Conservation (phyloP, 2,888 invertebrate species). For the Iselma pallidipennis region DNA sequence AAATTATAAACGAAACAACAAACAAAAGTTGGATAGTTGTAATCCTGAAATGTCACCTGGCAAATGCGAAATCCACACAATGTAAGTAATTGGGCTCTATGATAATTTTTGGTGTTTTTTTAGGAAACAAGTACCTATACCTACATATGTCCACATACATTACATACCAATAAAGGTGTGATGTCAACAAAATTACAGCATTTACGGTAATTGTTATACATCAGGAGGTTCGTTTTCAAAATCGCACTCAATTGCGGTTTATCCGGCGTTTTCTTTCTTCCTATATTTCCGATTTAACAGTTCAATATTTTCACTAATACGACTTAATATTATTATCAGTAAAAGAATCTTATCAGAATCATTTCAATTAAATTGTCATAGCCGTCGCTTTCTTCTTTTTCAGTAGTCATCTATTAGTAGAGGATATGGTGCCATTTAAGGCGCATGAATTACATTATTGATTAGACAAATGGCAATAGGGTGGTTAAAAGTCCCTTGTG, state of each 20-base stretch:
- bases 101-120: no score
- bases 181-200: no score
- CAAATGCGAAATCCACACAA: slow-evolving; percentile 16
- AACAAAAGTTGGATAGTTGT: slow-evolving; percentile 7
- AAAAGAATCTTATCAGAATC: background rate
- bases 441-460: slow-evolving; percentile 49
- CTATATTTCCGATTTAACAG: no score
- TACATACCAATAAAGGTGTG: no score
- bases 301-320: no score
- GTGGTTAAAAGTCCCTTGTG: slow-evolving; percentile 23
- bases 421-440: slow-evolving; percentile 15
- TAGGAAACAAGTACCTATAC: no score
- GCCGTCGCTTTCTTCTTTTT: background rate
- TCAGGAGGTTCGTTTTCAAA: no score
- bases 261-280: no score
- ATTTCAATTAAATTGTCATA: background rate
- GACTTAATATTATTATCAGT: no score
- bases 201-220: no score
- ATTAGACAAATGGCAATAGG: slow-evolving; percentile 37
- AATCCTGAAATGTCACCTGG: slow-evolving; percentile 28
- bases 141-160: no score
- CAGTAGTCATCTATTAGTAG: background rate
- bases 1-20: slow-evolving; percentile 15
- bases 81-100: background rate
- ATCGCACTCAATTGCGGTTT: no score